A percentile compares a stretch with the other conserved stretches of the same genome.
Conservation (phyloP, 2,113 vertebrate genomes). For the Mobula hypostoma region DNA sequence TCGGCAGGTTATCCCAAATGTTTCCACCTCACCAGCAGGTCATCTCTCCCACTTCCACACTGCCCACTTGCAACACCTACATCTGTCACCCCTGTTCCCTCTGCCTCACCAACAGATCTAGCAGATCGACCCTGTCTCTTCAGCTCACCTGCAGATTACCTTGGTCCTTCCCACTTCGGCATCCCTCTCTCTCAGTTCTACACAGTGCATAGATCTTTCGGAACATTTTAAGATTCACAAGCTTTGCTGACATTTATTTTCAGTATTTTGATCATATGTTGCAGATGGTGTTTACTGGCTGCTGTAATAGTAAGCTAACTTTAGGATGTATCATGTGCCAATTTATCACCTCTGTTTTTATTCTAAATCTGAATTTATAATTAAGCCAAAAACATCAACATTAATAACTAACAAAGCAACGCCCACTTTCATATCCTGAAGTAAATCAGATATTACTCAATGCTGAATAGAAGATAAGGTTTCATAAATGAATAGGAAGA, state of each 20-base stretch:
- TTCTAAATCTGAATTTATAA: conserved; percentile 19
- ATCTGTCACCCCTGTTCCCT: background rate
- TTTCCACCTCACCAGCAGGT: background rate
- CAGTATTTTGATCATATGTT: background rate
- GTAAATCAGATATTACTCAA: background rate
- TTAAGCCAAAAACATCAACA: background rate
- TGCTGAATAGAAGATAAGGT: background rate
- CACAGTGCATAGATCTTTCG: background rate
- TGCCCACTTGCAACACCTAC: background rate
- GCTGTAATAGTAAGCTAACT: background rate
- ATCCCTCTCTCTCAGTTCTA: background rate
- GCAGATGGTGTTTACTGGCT: background rate
- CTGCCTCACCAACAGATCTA: background rate
- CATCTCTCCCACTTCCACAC: background rate
- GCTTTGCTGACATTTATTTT: background rate
- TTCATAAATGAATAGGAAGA: background rate
- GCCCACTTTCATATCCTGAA: conserved; percentile 23
- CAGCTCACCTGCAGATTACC: background rate
- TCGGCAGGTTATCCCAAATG: background rate
- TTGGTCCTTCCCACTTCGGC: background rate
- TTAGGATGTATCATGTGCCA: background rate
- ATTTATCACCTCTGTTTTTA: background rate
- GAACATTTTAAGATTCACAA: background rate
- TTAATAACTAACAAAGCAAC: background rate
- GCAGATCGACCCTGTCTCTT: background rate